These are phyloP conservation scores for Volucella inflata DNA, from an alignment of 2,888 invertebrate species.

Conservation along the genomic window DNA sequence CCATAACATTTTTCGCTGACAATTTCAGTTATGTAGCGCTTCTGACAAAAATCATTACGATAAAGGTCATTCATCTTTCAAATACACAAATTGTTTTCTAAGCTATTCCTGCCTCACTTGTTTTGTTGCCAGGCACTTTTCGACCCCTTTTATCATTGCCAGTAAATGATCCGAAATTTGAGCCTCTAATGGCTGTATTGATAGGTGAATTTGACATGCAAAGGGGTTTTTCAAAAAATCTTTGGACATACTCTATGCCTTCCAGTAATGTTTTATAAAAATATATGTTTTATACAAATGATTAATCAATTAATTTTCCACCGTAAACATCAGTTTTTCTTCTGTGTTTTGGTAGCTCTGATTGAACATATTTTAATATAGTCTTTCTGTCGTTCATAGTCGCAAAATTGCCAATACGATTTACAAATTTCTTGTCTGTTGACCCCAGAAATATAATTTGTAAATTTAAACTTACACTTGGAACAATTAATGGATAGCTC, in stretches of 20 bases:
- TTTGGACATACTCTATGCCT: too few relatives aligned
- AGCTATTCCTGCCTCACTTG: not conserved
- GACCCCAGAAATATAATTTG: not conserved
- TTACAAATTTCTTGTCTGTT: not conserved
- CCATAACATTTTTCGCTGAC: slow-evolving; percentile 8
- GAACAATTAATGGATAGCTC: too few relatives aligned
- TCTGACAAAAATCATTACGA: slow-evolving; percentile 14
- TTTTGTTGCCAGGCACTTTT: not conserved
- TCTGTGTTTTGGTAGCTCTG: slow-evolving; percentile 6
- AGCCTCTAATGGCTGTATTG: too few relatives aligned
- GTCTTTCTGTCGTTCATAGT: slow-evolving; percentile 22
- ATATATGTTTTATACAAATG: too few relatives aligned
- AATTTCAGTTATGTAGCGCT: slow-evolving; percentile 3
- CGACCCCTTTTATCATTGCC: slow-evolving; percentile 14
- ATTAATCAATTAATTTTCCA: too few relatives aligned
- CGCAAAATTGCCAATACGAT: slow-evolving; percentile 4
- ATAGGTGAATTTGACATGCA: too few relatives aligned
- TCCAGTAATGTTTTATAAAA: too few relatives aligned
- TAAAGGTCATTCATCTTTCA: too few relatives aligned
- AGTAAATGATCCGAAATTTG: slow-evolving; percentile 10
- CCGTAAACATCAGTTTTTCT: too few relatives aligned
- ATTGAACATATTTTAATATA: slow-evolving; percentile 10
- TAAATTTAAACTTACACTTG: not conserved
- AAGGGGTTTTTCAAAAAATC: too few relatives aligned
- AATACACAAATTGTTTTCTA: slow-evolving; percentile 17